Evolutionary conservation across 1,140 invertebrate genomes (phyloP), one percentile per base, ranked within the genome.

Genomic region (Polypedilum vanderplanki): DNA sequence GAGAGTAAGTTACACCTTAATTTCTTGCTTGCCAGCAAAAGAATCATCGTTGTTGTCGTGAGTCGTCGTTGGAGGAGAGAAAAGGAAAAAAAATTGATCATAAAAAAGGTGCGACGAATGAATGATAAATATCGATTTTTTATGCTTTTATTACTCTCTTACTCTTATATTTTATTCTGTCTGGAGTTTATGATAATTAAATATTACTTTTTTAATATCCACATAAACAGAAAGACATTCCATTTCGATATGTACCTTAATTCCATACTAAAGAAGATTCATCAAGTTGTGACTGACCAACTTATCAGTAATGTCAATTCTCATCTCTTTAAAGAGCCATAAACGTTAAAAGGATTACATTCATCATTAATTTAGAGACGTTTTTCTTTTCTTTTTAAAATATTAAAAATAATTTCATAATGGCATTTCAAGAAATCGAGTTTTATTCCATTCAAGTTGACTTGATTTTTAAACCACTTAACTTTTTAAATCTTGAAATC

Each of bases 1-100:
- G 46, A n/a, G n/a, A 57, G n/a, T 70, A 70, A 70, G 65, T 70
- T 70, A 70, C 65, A 70, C 65, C 65, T 70, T 70, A 70, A 70
- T 70, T 70, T 70, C 65, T n/a, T 18, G 17, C 20, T 18, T 22
- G 65, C 17, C 3, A 70, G 3, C 65, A 70, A 70, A 17, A 70
- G 5, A 57, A 57, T 15, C n/a, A 57, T 57, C 9, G 15, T 46
- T 46, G 9, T 46, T 57, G n/a, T n/a, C 46, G n/a, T 57, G n/a
- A 9, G n/a, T 67, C 64, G 64, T 67, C 17, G 20, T 70, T 10
- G 8, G 65, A 70, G 1, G 10, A 15, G n/a, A 15, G n/a, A 57
- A 57, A 57, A 12, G 46, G 10, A 57, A 57, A 15, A 17, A 12
- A 12, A 57, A 57, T 3, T 15, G 65, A 70, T 70, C 65, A 70